These are phyloP conservation scores for Vidua chalybeata DNA, from an alignment of 2,113 vertebrate genomes.

Conservation along the genomic window DNA sequence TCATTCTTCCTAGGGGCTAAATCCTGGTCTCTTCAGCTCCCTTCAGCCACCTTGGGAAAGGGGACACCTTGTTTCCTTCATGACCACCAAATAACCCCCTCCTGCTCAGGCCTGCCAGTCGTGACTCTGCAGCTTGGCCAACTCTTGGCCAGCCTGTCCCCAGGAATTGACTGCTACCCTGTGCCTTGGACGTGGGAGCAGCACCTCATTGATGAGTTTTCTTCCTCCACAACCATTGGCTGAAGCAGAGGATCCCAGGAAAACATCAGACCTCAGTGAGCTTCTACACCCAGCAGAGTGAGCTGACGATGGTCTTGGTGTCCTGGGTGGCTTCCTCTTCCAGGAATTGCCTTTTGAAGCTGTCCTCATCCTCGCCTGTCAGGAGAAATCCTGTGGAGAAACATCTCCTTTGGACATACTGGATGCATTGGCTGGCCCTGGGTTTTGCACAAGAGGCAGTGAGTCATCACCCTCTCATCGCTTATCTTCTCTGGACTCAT, in stretches of 20 bases:
- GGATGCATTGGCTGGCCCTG: not conserved
- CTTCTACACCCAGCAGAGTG: not conserved
- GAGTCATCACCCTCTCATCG: not conserved
- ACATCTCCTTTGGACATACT: not conserved
- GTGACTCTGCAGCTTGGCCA: not conserved
- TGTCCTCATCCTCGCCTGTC: not conserved
- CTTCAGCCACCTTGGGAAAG: not conserved
- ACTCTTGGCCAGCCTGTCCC: not conserved
- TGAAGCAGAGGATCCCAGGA: not conserved
- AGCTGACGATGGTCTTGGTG: rapidly evolving
- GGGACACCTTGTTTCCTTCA: not conserved
- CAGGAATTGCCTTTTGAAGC: not conserved
- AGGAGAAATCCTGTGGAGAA: not conserved
- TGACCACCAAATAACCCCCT: not conserved
- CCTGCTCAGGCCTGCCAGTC: not conserved
- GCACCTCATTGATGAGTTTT: rapidly evolving
- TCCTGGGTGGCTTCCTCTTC: not conserved
- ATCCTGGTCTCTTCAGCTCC: not conserved
- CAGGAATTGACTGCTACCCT: not conserved
- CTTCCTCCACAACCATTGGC: rapidly evolving
- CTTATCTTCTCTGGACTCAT: not conserved
- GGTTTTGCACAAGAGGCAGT: not conserved
- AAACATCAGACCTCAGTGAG: rapidly evolving
- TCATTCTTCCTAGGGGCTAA: not conserved
- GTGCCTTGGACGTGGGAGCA: not conserved